Evolutionary conservation across 2,113 vertebrate species (phyloP).

Genomic region (Suncus etruscus): DNA sequence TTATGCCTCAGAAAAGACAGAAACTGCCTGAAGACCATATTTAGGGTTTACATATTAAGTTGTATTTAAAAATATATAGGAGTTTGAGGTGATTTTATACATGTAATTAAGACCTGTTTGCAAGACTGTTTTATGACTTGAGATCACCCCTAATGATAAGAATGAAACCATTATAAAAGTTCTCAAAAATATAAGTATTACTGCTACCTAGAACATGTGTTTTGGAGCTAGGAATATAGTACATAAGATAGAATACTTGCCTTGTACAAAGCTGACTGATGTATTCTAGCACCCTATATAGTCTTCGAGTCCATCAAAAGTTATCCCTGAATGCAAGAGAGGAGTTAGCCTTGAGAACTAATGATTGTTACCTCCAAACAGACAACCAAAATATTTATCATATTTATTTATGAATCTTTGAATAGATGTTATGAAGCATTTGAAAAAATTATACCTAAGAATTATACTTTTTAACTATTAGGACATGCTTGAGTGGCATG

Average conservation of each 20-base stretch:
- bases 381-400: no score
- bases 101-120: not conserved
- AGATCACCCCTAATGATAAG: not conserved
- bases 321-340: no score
- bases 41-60: not conserved
- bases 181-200: conserved; percentile 16
- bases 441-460: not conserved
- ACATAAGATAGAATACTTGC: no score
- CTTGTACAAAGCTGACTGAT: no score
- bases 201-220: not conserved
- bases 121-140: not conserved
- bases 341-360: no score
- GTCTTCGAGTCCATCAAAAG: no score
- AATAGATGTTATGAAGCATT: not conserved
- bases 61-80: not conserved
- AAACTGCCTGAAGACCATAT: not conserved
- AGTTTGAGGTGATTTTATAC: not conserved
- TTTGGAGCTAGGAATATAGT: no score
- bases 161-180: not conserved
- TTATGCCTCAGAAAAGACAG: not conserved
- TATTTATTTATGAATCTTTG: no score
- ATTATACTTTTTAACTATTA: conserved; percentile 10
- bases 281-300: no score
- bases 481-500: not conserved
- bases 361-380: no score